Evolutionary conservation across 2,797 vertebrate genomes (phyloP), one percentile per base, ranked within the genome.

Genomic region (Hydrolagus colliei): DNA sequence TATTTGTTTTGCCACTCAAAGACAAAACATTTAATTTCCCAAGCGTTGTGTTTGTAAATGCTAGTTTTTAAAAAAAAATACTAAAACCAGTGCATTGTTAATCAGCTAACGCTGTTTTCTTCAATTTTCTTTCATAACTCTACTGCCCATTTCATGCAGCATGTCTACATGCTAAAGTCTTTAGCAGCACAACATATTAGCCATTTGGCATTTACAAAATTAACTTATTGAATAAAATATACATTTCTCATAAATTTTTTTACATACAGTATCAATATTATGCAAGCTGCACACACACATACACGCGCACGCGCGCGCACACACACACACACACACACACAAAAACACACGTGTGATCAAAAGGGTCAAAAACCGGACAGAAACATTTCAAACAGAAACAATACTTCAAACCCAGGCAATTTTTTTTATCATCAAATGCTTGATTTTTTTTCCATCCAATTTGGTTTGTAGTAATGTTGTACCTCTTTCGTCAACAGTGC

Each of bases 381-480:
- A 89, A 89, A 18, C 91, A 88, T 88, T 86, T 85, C 72, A 91
- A 91, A 89, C 87, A 90, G 72, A 91, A 91, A 89, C 87, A 91
- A 85, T 90, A 91, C 90, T 91, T 92, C 89, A 92, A 90, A 90
- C 87, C 89, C 88, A 84, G 75, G 90, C 87, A 91, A 90, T 90
- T 87, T 90, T 88, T 27, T 90, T 89, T 92, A 89, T 88, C 90
- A 88, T 91, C 88, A 90, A 52, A 1, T 89, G 90, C 91, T 91
- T 86, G 75, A 89, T 91, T 90, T 80, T 88, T 88, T 52, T 87
- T 86, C 88, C 76, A 88, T 89, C 91, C 89, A 91, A 90, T 90
- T 90, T 90, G 90, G 91, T 88, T 88, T 92, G 90, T 91, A 93
- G 93, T 98, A 99, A 98, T 98, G 97, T 97, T 97, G 95, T 92